A percentile compares a stretch with the other conserved stretches of the same genome.
Conservation (phyloP, 2,888 invertebrate genomes). For the Cephus runcator region DNA sequence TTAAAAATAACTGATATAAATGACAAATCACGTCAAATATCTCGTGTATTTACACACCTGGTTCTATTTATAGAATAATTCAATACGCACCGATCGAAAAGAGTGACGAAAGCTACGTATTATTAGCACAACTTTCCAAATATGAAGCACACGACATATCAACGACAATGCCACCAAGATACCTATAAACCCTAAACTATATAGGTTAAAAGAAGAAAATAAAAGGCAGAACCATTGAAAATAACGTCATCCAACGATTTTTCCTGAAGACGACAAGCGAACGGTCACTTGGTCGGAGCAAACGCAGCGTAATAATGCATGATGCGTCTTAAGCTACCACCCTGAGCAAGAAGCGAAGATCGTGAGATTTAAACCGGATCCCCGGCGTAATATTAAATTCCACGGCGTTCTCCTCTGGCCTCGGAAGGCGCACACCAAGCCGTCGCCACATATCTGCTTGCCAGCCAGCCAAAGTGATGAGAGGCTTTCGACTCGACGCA, state of each 20-base stretch:
- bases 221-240: not conserved
- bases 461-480: slow-evolving; percentile 6
- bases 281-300: not conserved
- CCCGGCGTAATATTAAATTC: slow-evolving; percentile 11
- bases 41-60: not conserved
- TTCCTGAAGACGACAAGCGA: not conserved
- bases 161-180: not conserved
- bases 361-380: slow-evolving; percentile 13
- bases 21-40: too few species aligned
- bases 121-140: not conserved
- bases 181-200: not conserved
- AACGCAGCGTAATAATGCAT: slow-evolving; percentile 4
- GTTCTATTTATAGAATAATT: not conserved
- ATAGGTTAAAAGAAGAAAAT: not conserved
- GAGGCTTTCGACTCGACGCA: slow-evolving; percentile 2
- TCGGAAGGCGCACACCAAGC: not conserved
- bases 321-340: slow-evolving; percentile 8
- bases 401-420: slow-evolving; percentile 6
- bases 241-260: not conserved
- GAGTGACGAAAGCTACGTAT: not conserved
- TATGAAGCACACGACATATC: not conserved
- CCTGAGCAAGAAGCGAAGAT: slow-evolving; percentile 11
- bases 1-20: too few species aligned
- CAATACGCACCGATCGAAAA: not conserved
- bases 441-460: slow-evolving; percentile 3